Base-by-base conservation (phyloP, 2,113 vertebrate species). In the Ophiodon elongatus region DNA sequence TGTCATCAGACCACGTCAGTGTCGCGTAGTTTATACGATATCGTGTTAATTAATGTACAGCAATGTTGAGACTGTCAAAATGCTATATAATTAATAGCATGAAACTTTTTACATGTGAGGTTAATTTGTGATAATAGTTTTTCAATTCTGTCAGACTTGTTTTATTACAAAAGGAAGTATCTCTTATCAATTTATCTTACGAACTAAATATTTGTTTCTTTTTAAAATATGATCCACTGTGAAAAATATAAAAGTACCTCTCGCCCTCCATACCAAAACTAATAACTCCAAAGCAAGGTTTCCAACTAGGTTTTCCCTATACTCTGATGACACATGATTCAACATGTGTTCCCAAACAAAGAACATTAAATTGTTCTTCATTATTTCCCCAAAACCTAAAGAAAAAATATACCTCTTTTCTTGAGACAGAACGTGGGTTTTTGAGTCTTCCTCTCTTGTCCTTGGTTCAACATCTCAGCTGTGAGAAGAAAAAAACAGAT, bases 371-470 rank as follows among this genome's bases (percentile, higher is more conserved):
- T 19, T 10, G 9, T 65, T 65, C 1, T 14, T 70, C 1, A 43
- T 43, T 11, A 25, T 47, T 15, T 35, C 19, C 17, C 21, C 15
- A 35, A 35, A 69, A 31, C 4, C 1, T 25, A 2, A 75, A 50
- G n/a, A 43, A 23, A 47, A 19, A 50, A 2, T 57, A 13, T 85
- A 76, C 77, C 77, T 76, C 14, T 37, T 37, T 72, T 78, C 10
- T 62, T 41, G 14, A 79, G 14, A 47, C 4, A 64, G 21, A 33
- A 45, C 0, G 8, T 64, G 5, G 19, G 27, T 47, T 9, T 31
- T 9, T 67, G 8, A 79, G 23, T 63, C 67, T 35, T 39, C 57
- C 9, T 43, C 33, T n/a, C 0, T 10, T 43, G 27, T 37, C 2
- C 3, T 3, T 50, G 21, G 8, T 31, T 33, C 41, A 62, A 6